Percentiles rank a stretch among this genome's conserved stretches.
Conservation (phyloP, 2,888 invertebrate species). For the Dasysyrphus tricinctus region DNA sequence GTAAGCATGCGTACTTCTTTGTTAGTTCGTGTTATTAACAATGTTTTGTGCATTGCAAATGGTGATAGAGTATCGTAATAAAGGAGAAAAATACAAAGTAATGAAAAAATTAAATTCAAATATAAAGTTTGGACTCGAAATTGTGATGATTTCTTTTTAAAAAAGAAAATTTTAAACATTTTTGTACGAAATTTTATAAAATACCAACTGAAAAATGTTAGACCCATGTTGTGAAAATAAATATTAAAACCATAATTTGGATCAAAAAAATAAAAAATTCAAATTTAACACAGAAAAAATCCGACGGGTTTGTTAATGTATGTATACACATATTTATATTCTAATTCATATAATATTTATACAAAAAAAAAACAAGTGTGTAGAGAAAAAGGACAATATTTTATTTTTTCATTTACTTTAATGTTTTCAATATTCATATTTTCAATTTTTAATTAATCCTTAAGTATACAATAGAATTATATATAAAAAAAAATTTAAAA, state of each 20-base stretch:
- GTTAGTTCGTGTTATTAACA: conserved; percentile 61
- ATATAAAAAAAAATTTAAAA: conserved; percentile 46
- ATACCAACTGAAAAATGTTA: conserved; percentile 6
- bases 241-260: conserved; percentile 22
- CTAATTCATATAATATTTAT: conserved; percentile 60
- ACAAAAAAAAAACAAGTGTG: conserved; percentile 42
- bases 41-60: conserved; percentile 61
- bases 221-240: conserved; percentile 27
- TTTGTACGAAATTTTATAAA: conserved; percentile 72
- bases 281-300: conserved; percentile 18
- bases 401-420: conserved; percentile 60
- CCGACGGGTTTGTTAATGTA: conserved; percentile 47
- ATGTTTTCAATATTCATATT: conserved; percentile 58
- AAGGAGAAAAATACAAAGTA: conserved; percentile 30
- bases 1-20: conserved; percentile 40
- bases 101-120: conserved; percentile 22
- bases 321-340: conserved; percentile 60
- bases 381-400: conserved; percentile 75
- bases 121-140: conserved; percentile 69
- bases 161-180: conserved; percentile 66
- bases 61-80: conserved; percentile 67
- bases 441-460: conserved; percentile 62
- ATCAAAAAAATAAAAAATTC: conserved; percentile 36
- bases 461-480: conserved; percentile 69
- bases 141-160: conserved; percentile 74